phyloP scores from a whole-genome alignment of 2,888 invertebrate species.

The Perdita meconis region DNA sequence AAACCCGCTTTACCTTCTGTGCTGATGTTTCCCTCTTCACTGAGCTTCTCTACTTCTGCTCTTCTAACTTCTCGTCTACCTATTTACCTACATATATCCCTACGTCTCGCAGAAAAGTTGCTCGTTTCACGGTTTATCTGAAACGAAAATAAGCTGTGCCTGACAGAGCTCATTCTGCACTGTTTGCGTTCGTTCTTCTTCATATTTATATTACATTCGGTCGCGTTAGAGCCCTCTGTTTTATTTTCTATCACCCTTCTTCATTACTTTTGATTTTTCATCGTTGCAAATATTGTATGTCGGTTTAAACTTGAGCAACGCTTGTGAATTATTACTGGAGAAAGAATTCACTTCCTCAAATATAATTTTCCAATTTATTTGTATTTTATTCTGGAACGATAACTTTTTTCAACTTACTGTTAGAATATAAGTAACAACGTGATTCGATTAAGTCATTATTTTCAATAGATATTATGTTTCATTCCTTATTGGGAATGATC shows the following conservation, averaged over 20 bases:
- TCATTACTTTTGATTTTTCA: not conserved
- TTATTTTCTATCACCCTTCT: no score
- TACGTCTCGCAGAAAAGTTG: constrained; percentile 17
- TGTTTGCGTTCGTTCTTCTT: constrained; percentile 2
- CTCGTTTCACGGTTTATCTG: constrained; percentile 26
- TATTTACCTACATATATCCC: constrained; percentile 25
- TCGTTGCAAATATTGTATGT: not conserved
- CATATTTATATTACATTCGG: constrained; percentile 7
- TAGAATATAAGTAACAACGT: no score
- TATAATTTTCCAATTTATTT: no score
- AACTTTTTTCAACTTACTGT: no score
- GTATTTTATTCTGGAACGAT: no score
- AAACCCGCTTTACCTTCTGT: constrained; percentile 15
- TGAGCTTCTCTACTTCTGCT: not conserved
- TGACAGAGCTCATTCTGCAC: constrained; percentile 17
- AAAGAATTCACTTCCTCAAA: no score
- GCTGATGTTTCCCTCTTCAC: not conserved
- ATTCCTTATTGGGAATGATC: no score
- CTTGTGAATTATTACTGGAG: no score
- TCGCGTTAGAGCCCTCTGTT: not conserved
- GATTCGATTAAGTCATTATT: no score
- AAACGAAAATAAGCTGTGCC: constrained; percentile 24
- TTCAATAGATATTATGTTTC: no score
- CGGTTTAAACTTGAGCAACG: no score
- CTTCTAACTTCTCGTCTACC: constrained; percentile 18